Conservation (phyloP, 2,888 invertebrate species). For the Scaptomyza parva region DNA sequence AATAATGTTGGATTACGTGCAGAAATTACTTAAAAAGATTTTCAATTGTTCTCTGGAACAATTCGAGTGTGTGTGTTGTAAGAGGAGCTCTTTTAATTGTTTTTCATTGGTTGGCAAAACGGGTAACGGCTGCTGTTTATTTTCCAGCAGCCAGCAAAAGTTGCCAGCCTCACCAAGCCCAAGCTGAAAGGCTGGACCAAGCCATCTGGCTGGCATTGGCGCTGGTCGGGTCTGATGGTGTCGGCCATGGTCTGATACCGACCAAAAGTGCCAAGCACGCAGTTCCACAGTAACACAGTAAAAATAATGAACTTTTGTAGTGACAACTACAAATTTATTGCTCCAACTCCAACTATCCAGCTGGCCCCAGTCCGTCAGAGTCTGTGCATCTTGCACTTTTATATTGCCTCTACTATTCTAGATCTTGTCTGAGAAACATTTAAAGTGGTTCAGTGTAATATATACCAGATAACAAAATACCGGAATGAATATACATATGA, state of each 20-base stretch:
- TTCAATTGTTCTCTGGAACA: constrained; percentile 65
- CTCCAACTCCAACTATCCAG: constrained; percentile 14
- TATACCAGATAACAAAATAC: too few relatives aligned
- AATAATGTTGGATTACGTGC: constrained; percentile 82
- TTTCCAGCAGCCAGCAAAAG: constrained; percentile 57
- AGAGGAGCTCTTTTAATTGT: constrained; percentile 35
- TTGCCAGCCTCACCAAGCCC: constrained; percentile 26
- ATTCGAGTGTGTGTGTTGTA: constrained; percentile 15
- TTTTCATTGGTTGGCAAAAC: constrained; percentile 36
- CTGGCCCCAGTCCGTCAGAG: constrained; percentile 7
- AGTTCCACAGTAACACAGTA: constrained; percentile 21
- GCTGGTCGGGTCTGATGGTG: neutral
- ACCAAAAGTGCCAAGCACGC: constrained; percentile 33
- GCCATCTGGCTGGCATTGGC: constrained; percentile 22
- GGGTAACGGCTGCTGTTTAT: constrained; percentile 72
- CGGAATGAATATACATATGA: too few relatives aligned
- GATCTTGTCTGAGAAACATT: neutral
- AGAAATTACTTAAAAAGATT: constrained; percentile 82
- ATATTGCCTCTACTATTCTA: constrained; percentile 1
- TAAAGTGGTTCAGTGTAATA: neutral
- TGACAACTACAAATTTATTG: constrained; percentile 70
- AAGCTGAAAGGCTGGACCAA: neutral
- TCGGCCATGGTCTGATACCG: constrained; percentile 23
- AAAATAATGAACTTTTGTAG: constrained; percentile 75
- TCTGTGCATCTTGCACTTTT: neutral